phyloP scores from a whole-genome alignment of 2,888 invertebrate species.

The Molorchus minor region DNA sequence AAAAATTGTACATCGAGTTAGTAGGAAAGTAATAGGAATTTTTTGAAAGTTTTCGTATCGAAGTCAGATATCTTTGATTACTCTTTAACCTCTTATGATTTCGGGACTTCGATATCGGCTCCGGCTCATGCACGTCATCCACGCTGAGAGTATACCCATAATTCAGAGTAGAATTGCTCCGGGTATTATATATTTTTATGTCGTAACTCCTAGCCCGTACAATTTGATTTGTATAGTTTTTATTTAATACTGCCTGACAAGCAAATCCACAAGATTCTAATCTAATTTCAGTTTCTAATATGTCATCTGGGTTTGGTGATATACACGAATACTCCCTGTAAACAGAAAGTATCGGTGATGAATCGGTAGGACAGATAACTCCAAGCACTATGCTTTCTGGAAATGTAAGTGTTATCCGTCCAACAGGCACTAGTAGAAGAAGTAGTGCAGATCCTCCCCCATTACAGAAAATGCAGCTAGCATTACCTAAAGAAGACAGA shows the following conservation, averaged over 20 bases:
- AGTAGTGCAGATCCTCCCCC: conserved; percentile 75
- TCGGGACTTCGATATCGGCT: conserved; percentile 58
- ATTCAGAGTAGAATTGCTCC: conserved; percentile 56
- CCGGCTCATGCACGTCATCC: conserved; percentile 41
- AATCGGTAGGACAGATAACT: conserved; percentile 63
- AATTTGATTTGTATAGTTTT: conserved; percentile 63
- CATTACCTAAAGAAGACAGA: conserved; percentile 66
- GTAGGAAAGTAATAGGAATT: conserved; percentile 71
- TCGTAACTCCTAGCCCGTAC: conserved; percentile 67
- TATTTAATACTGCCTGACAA: conserved; percentile 65
- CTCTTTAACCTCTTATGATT: conserved; percentile 67
- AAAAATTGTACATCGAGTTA: conserved; percentile 63
- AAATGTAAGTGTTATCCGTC: conserved; percentile 72
- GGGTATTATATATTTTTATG: conserved; percentile 64
- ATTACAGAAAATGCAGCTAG: conserved; percentile 73
- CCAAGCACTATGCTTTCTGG: conserved; percentile 71
- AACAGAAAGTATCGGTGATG: conserved; percentile 56
- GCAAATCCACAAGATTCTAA: conserved; percentile 69
- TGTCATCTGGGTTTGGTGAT: conserved; percentile 56
- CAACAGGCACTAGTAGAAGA: conserved; percentile 76
- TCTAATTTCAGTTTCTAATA: conserved; percentile 63
- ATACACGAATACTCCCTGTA: conserved; percentile 65
- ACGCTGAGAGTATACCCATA: conserved; percentile 59
- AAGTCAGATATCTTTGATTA: conserved; percentile 67
- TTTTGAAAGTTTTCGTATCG: conserved; percentile 67